A percentile compares a stretch with the other conserved stretches of the same genome.
These are phyloP conservation scores for Hydroisotoma schaefferi DNA, from an alignment of 2,888 invertebrate species.

Conservation along the genomic window DNA sequence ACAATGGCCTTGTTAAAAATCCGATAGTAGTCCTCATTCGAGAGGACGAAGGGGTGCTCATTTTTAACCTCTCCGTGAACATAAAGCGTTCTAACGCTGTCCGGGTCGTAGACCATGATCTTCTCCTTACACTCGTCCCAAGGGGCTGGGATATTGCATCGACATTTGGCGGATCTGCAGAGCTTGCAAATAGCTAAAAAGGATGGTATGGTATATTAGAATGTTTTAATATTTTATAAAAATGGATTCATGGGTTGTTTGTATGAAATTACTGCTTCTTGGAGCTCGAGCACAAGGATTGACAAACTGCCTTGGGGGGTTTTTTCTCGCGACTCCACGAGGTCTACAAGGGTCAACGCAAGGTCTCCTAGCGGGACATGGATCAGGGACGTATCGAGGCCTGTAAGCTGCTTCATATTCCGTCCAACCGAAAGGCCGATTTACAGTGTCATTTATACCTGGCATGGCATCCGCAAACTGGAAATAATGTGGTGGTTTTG, in stretches of 20 bases:
- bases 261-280: conserved; percentile 21
- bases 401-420: conserved; percentile 48
- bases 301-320: conserved; percentile 38
- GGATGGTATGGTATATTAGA: not conserved
- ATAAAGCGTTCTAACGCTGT: conserved; percentile 40
- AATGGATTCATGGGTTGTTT: not conserved
- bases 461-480: conserved; percentile 46
- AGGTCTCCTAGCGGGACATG: conserved; percentile 27
- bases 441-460: conserved; percentile 41
- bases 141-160: conserved; percentile 42
- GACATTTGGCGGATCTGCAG: conserved; percentile 36
- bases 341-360: conserved; percentile 39
- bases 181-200: conserved; percentile 37
- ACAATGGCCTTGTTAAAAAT: conserved; percentile 34
- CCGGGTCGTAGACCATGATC: conserved; percentile 43
- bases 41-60: conserved; percentile 44
- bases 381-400: conserved; percentile 44
- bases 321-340: conserved; percentile 26
- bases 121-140: conserved; percentile 47
- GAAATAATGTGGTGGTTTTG: too few species aligned
- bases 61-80: conserved; percentile 47
- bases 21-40: conserved; percentile 33
- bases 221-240: not conserved
- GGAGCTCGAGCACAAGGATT: conserved; percentile 22
- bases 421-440: conserved; percentile 46